Evolutionary conservation across 2,797 vertebrate genomes (phyloP).

Genomic region (Lateolabrax maculatus): DNA sequence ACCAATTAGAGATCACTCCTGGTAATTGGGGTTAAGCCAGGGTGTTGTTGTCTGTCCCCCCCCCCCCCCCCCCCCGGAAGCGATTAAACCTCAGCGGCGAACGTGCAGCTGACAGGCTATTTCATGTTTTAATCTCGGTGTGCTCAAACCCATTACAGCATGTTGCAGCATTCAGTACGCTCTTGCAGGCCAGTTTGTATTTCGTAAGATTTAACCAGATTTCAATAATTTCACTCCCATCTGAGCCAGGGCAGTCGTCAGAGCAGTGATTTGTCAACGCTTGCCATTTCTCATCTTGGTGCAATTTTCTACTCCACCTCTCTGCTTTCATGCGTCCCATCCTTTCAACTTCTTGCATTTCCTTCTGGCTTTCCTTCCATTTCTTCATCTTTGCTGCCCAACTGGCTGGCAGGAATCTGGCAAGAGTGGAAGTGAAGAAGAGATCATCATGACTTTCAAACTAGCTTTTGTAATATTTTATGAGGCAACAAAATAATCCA

Average conservation of each 20-base stretch:
- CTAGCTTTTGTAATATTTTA: constrained; percentile 75
- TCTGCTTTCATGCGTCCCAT: constrained; percentile 53
- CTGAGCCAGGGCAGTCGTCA: constrained; percentile 34
- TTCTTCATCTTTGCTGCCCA: constrained; percentile 36
- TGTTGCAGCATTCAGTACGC: constrained; percentile 57
- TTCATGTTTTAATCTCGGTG: constrained; percentile 36
- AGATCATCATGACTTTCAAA: constrained; percentile 68
- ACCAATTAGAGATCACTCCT: constrained; percentile 53
- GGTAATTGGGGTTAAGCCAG: constrained; percentile 46
- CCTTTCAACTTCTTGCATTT: constrained; percentile 58
- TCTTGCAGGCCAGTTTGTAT: constrained; percentile 40
- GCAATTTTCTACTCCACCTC: constrained; percentile 59
- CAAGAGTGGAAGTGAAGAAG: constrained; percentile 38
- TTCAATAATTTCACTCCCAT: constrained; percentile 51
- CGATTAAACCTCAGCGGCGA: constrained; percentile 21
- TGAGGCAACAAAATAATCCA: constrained; percentile 70
- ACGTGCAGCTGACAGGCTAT: constrained; percentile 21
- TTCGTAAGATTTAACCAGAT: constrained; percentile 56
- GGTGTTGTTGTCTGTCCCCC: constrained; percentile 35
- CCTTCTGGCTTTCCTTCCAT: constrained; percentile 25
- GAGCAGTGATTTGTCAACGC: constrained; percentile 38
- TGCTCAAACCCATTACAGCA: constrained; percentile 41
- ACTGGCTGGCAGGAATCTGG: constrained; percentile 28
- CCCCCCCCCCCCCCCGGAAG: constrained; percentile 29
- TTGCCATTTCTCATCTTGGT: constrained; percentile 59